Conservation (phyloP, 2,113 vertebrate genomes). For the Copsychus sechellarum region DNA sequence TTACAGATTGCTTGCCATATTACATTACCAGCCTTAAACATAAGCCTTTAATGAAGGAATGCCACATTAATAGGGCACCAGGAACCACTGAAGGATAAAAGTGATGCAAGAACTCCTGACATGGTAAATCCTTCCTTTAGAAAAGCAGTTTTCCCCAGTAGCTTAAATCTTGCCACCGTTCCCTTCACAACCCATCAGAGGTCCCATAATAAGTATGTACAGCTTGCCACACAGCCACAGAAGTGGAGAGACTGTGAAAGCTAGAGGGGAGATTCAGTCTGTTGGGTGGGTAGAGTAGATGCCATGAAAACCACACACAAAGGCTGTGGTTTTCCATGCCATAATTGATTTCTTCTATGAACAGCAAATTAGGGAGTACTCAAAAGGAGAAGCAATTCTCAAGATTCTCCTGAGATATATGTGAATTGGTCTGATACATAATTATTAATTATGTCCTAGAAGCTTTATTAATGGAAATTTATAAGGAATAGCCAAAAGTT, state of each 20-base stretch:
- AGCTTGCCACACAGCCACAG: background rate
- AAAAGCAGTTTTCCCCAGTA: background rate
- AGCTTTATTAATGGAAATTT: background rate
- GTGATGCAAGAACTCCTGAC: background rate
- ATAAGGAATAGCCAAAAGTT: background rate
- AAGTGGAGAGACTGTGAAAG: background rate
- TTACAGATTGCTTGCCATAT: conserved; percentile 40
- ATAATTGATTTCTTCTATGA: background rate
- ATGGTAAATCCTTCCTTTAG: background rate
- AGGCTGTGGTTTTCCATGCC: background rate
- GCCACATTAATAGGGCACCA: background rate
- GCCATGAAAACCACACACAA: conserved; percentile 3
- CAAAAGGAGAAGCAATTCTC: background rate
- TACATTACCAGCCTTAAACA: conserved; percentile 7
- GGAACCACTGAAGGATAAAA: conserved; percentile 27
- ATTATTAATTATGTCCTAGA: background rate
- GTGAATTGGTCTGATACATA: background rate
- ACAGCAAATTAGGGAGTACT: background rate
- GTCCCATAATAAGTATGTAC: background rate
- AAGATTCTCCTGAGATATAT: background rate
- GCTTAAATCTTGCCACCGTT: background rate
- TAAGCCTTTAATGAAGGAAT: conserved; percentile 36
- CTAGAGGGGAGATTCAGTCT: background rate
- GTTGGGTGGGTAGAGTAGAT: background rate
- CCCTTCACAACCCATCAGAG: background rate